Evolutionary conservation across 2,797 vertebrate species (phyloP), one percentile per base, ranked within the genome.

Genomic region (Lepus townsendii): DNA sequence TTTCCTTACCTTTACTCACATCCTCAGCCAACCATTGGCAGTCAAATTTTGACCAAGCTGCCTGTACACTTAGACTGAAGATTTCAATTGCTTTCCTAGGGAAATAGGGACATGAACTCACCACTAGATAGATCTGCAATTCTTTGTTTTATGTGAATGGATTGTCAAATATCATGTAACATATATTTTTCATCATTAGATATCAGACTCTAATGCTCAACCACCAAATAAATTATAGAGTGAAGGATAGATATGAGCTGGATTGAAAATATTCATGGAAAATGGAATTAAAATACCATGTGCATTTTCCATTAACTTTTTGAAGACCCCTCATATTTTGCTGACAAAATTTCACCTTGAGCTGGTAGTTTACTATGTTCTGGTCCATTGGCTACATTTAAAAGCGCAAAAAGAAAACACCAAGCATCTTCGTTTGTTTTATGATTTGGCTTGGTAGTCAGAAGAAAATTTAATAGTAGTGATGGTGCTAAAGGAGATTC

Each of bases 1-100:
- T 93, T 85, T 26, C 32, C 12, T 83, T 93, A 57, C 73, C 32
- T 91, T 88, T 91, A 80, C 7, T 5, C 11, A 76, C 47, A 82
- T 76, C 14, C n/a, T 88, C 17, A 52, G 10, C 72, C 62, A 75
- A 17, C 52, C 62, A 65, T 5, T 82, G 10, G 47, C 42, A 91
- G 22, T 62, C 35, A 86, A 47, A 77, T 86, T 90, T 86, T 60
- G 54, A 71, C 38, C 32, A 80, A 71, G 38, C 27, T 85, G 32
- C 26, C 19, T 93, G 7, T 69, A 80, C 27, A 26, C 22, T 42
- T 84, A 42, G 27, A 38, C 86, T n/a, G 47, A 10, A 77, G 69
- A 38, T n/a, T 72, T 12, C 0, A 32, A 38, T 82, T 82, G n/a
- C 69, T 77, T 86, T 76, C 42, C 24, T 87, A 76, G 42, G 27